Evolutionary conservation across 2,113 vertebrate species (phyloP).

Genomic region (Indri indri): DNA sequence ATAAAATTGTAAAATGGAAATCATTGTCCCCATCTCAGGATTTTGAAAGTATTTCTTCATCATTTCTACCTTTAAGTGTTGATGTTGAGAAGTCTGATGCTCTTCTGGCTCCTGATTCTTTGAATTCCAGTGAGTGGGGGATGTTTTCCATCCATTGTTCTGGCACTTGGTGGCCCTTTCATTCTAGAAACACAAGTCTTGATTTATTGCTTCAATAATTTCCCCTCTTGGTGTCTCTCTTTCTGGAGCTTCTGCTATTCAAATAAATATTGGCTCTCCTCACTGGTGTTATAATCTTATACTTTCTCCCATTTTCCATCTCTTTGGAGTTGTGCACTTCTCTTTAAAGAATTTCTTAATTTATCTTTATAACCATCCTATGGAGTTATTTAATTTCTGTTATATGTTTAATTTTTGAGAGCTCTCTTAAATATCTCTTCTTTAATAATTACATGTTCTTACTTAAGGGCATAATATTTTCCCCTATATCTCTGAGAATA

Average conservation of each 20-base stretch:
- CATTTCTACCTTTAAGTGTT: not conserved
- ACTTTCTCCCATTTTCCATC: not conserved
- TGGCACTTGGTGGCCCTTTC: not conserved
- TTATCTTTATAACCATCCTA: not conserved
- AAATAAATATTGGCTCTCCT: not conserved
- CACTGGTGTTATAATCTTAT: not conserved
- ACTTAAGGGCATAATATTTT: not conserved
- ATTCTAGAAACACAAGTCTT: not conserved
- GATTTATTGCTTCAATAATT: not conserved
- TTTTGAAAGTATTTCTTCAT: not conserved
- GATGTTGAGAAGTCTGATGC: not conserved
- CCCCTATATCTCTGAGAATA: not conserved
- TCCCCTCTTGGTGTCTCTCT: not conserved
- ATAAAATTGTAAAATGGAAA: not conserved
- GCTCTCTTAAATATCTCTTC: slow-evolving; percentile 38
- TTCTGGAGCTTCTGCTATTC: not conserved
- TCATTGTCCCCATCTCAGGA: not conserved
- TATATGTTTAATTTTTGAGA: slow-evolving; percentile 19
- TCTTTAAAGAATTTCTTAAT: slow-evolving; percentile 7
- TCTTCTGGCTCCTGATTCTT: not conserved
- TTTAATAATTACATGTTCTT: slow-evolving; percentile 31
- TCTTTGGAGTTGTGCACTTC: not conserved
- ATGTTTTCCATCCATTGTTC: not conserved
- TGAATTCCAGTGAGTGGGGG: not conserved
- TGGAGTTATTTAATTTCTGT: not conserved